Conservation (phyloP, 2,888 invertebrate species). For the Pandemis heparana region DNA sequence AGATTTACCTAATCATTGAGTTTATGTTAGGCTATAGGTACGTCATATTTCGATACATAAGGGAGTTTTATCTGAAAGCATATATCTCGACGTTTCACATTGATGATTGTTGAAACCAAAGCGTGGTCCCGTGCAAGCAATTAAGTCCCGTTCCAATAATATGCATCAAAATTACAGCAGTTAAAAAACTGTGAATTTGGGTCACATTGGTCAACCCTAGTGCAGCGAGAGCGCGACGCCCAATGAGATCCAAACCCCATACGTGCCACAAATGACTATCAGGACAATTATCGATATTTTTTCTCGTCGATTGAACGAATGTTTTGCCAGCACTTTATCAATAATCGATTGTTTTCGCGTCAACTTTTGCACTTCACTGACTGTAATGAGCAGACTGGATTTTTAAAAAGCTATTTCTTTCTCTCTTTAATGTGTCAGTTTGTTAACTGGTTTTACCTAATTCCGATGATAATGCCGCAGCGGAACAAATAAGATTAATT, state of each 20-base stretch:
- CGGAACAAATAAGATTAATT: slow-evolving; percentile 76
- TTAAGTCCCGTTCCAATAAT: not conserved
- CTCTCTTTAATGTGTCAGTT: slow-evolving; percentile 47
- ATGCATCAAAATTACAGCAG: too few relatives aligned
- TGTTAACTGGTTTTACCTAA: slow-evolving; percentile 72
- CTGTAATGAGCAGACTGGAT: slow-evolving; percentile 69
- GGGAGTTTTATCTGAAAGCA: too few relatives aligned
- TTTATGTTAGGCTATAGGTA: too few relatives aligned
- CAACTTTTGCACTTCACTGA: slow-evolving; percentile 81
- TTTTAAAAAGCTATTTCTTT: slow-evolving; percentile 61
- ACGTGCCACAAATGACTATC: slow-evolving; percentile 69
- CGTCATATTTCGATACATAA: too few relatives aligned
- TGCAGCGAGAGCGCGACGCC: slow-evolving; percentile 33
- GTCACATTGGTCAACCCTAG: slow-evolving; percentile 30
- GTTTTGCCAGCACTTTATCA: slow-evolving; percentile 70
- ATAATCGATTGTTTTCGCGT: slow-evolving; percentile 78
- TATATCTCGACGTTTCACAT: too few relatives aligned
- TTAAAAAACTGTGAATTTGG: too few relatives aligned
- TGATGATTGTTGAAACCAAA: too few relatives aligned
- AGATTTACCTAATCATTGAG: too few relatives aligned
- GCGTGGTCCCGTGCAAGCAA: too few relatives aligned
- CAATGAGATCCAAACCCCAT: slow-evolving; percentile 52
- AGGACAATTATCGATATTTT: slow-evolving; percentile 58
- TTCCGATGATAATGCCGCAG: slow-evolving; percentile 72
- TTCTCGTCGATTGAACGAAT: slow-evolving; percentile 61